phyloP scores from a whole-genome alignment of 2,113 vertebrate species.

The Calidris pugnax region DNA sequence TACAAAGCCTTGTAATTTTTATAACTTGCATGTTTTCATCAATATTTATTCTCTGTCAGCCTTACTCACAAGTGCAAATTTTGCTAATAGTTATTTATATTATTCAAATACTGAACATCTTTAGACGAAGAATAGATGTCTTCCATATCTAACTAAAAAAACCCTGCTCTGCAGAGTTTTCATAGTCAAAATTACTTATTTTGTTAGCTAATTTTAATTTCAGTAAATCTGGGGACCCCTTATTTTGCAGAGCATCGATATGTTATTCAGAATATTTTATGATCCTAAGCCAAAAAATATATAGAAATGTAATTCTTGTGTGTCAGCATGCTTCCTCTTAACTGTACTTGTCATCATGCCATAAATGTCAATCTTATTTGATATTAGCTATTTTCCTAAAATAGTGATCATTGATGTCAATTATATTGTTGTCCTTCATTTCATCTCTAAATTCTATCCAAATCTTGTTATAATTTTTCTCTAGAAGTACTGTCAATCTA shows the following conservation, averaged over 20 bases:
- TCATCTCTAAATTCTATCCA: not conserved
- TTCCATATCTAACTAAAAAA: not conserved
- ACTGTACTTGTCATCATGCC: not conserved
- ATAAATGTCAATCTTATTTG: not conserved
- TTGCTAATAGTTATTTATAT: not conserved
- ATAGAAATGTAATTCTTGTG: not conserved
- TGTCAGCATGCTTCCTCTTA: not conserved
- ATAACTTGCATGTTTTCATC: not conserved
- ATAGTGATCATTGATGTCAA: not conserved
- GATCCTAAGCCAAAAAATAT: not conserved
- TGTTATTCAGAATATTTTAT: not conserved
- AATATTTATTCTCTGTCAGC: not conserved
- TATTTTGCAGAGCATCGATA: not conserved
- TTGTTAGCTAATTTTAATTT: not conserved
- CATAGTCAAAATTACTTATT: not conserved
- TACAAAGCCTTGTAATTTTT: not conserved
- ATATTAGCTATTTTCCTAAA: not conserved
- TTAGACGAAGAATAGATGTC: not conserved
- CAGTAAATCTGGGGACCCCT: not conserved
- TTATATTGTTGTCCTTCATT: not conserved
- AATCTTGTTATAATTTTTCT: not conserved
- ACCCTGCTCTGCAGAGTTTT: not conserved
- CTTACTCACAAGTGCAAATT: not conserved
- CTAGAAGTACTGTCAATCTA: not conserved
- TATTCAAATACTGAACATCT: not conserved